phyloP scores from a whole-genome alignment of 92 coral and sea anemone species.

The Parazoanthus darwini region DNA sequence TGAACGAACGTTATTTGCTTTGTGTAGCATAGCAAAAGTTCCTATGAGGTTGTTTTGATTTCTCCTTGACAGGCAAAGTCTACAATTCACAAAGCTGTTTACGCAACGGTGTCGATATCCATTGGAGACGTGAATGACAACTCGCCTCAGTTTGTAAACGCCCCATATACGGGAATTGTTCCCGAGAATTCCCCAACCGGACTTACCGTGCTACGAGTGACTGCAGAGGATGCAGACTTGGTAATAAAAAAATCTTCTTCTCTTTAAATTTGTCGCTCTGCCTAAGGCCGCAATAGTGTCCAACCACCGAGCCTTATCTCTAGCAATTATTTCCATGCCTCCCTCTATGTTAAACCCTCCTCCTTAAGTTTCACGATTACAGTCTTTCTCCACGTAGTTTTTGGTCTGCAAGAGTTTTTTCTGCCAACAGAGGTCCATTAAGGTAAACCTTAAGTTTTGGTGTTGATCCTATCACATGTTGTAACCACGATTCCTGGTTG shows the following conservation, averaged over 20 bases:
- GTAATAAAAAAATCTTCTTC: constrained; percentile 45
- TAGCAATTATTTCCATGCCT: too few species aligned
- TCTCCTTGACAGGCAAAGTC: constrained; percentile 72
- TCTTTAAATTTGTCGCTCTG: too few species aligned
- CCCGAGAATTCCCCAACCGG: constrained; percentile 93
- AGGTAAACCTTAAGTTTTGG: too few species aligned
- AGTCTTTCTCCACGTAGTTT: too few species aligned
- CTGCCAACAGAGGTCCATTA: too few species aligned
- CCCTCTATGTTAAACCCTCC: too few species aligned
- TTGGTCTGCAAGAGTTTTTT: too few species aligned
- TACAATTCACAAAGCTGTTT: constrained; percentile 83
- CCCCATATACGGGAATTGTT: constrained; percentile 78
- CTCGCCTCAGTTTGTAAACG: constrained; percentile 72
- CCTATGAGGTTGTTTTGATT: neutral
- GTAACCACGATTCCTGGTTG: too few species aligned
- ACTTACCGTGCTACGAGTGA: constrained; percentile 84
- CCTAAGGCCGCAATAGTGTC: too few species aligned
- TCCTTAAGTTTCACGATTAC: too few species aligned
- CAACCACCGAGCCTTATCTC: too few species aligned
- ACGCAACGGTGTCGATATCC: constrained; percentile 72
- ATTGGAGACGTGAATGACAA: constrained; percentile 88
- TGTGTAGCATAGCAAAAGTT: neutral
- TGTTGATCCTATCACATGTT: too few species aligned
- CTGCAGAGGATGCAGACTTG: constrained; percentile 80
- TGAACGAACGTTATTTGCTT: neutral